Conservation (phyloP, 2,797 vertebrate genomes). For the Microchirus variegatus region DNA sequence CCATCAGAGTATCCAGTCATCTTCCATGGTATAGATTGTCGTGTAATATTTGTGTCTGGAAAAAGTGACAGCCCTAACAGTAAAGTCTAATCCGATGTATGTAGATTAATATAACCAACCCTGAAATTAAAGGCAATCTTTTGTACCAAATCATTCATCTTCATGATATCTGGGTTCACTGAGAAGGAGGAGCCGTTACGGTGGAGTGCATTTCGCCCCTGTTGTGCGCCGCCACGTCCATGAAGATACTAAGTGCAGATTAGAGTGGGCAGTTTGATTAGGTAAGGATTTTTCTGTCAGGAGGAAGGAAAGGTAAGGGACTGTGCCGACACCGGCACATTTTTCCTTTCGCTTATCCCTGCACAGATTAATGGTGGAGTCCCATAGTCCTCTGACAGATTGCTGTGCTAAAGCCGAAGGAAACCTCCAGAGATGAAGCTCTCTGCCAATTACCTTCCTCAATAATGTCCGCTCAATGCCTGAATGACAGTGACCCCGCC, state of each 20-base stretch:
- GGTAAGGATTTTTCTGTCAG: slow-evolving; percentile 82
- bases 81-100: neutral
- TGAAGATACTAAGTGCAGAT: slow-evolving; percentile 57
- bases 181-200: slow-evolving; percentile 18
- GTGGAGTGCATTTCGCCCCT: slow-evolving; percentile 22
- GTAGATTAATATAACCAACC: too few species aligned
- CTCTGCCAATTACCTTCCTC: slow-evolving; percentile 81
- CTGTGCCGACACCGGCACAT: slow-evolving; percentile 67
- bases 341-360: slow-evolving; percentile 69
- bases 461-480: slow-evolving; percentile 77
- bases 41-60: too few species aligned
- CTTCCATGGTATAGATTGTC: too few species aligned
- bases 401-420: slow-evolving; percentile 59
- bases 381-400: slow-evolving; percentile 72
- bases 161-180: neutral
- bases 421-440: slow-evolving; percentile 80
- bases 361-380: slow-evolving; percentile 79
- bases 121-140: too few species aligned
- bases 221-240: slow-evolving; percentile 42
- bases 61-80: neutral
- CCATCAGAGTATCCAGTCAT: too few species aligned
- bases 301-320: slow-evolving; percentile 60
- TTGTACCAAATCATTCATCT: neutral
- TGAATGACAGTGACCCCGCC: slow-evolving; percentile 69
- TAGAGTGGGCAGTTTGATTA: slow-evolving; percentile 75